Evolutionary conservation across 1,140 invertebrate species (phyloP).

Genomic region (Himalopsyche phryganea): DNA sequence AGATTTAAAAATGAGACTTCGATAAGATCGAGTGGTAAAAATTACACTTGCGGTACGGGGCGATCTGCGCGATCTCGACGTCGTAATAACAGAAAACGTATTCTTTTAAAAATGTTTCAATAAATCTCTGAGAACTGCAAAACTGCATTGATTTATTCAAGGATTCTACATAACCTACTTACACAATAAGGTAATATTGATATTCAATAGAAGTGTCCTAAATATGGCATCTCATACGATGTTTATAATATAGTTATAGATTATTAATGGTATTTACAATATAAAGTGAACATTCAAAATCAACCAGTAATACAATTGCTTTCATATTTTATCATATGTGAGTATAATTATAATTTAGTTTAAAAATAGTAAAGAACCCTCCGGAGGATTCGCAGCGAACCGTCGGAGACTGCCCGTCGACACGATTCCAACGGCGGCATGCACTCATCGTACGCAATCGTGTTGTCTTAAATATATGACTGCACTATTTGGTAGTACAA

Average conservation of each 20-base stretch:
- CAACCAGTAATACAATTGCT: conserved; percentile 28
- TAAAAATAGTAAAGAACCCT: conserved; percentile 12
- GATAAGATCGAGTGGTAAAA: background rate
- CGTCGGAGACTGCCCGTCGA: no score
- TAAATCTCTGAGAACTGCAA: conserved; percentile 17
- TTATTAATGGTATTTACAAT: conserved; percentile 31
- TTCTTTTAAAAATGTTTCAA: conserved; percentile 10
- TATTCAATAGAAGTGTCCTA: conserved; percentile 24
- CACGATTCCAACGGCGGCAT: no score
- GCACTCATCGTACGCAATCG: conserved; percentile 16
- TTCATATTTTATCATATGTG: conserved; percentile 8
- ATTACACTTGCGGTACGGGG: no score
- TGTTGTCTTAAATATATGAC: conserved; percentile 24
- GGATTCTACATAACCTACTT: conserved; percentile 20
- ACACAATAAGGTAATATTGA: conserved; percentile 11
- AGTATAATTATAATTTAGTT: conserved; percentile 17
- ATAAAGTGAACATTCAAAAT: conserved; percentile 30
- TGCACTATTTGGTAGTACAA: conserved; percentile 21
- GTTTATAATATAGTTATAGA: conserved; percentile 15
- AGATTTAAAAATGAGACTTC: background rate
- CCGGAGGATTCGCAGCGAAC: background rate
- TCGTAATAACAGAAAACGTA: conserved; percentile 4
- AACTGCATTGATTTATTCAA: background rate
- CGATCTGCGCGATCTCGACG: no score
- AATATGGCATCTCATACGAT: conserved; percentile 32